Conservation (phyloP, 2,113 vertebrate species). For the Trichomycterus rosablanca region DNA sequence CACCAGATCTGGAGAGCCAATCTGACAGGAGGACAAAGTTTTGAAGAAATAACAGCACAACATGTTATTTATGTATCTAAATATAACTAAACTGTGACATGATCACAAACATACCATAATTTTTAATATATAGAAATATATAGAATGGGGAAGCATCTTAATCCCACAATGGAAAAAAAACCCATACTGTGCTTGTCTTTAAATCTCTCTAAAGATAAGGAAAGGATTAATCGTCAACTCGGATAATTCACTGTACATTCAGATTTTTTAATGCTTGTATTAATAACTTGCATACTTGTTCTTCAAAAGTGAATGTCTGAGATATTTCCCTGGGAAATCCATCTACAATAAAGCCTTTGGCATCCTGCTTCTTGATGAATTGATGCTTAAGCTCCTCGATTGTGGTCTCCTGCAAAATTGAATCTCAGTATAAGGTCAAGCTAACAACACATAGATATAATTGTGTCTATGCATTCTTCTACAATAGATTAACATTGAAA, state of each 20-base stretch:
- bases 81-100: too few relatives aligned
- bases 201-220: background rate
- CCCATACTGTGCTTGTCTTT: background rate
- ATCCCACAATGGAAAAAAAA: background rate
- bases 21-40: conserved; percentile 38
- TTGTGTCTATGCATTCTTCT: too few relatives aligned
- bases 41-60: background rate
- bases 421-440: background rate
- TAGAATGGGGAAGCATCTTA: too few relatives aligned
- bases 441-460: background rate
- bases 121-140: too few relatives aligned
- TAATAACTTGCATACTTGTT: conserved; percentile 53
- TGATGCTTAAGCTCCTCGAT: conserved; percentile 67
- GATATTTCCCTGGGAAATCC: conserved; percentile 66
- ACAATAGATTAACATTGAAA: too few relatives aligned
- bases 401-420: conserved; percentile 55
- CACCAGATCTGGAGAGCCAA: conserved; percentile 63
- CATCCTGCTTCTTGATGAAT: conserved; percentile 61
- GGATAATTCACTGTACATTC: background rate
- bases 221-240: background rate
- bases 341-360: conserved; percentile 63
- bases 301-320: conserved; percentile 64
- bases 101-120: too few relatives aligned
- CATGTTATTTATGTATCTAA: background rate
- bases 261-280: conserved; percentile 41